Base-by-base conservation (phyloP, 2,888 invertebrate genomes). In the Orthosia incerta region DNA sequence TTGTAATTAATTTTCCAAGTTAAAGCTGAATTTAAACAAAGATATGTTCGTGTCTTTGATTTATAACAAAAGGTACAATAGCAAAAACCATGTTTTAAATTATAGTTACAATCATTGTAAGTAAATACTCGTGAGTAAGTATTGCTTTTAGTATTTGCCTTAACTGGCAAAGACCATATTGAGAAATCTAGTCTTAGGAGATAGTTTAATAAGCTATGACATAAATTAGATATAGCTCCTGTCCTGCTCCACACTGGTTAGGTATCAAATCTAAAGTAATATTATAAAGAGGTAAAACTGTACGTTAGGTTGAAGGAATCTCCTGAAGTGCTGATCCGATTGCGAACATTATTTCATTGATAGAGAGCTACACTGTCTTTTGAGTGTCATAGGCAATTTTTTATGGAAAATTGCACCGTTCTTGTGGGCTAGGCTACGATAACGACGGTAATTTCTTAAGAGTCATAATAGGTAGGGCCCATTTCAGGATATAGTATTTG, bases 1-100 rank as follows among this genome's bases (percentile, higher is more conserved):
- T 64, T 26, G 13, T 45, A 12, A 59, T 45, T 18, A 50, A 65
- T 82, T 62, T 75, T 5, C 55, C 26, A 50, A 13, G 13, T 20
- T 13, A 39, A 7, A 39, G 13, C n/a, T 5, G 31, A 55, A 60
- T 23, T 2, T 64, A 26, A 51, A 65, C 60, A 60, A 16, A 64
- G 11, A 63, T 23, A 51, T 13, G 12, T 75, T 60, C 57, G 26
- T 53, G 18, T 64, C 48, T 51, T 39, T 53, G 56, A 64, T 64
- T 64, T 60, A 23, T 26, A 46, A 63, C 23, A n/a, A 23, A 76
- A 20, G 26, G 13, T 18, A 57, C 57, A 31, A 57, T 71, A n/a
- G 50, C 4, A n/a, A 51, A n/a, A 56, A 51, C 26, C 26, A 56
- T 45, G 62, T 56, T 15, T 11, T 7, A 61, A 57, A 51, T 79